These are phyloP conservation scores for Lamprotornis superbus DNA, from an alignment of 2,113 vertebrate species.

Conservation along the genomic window DNA sequence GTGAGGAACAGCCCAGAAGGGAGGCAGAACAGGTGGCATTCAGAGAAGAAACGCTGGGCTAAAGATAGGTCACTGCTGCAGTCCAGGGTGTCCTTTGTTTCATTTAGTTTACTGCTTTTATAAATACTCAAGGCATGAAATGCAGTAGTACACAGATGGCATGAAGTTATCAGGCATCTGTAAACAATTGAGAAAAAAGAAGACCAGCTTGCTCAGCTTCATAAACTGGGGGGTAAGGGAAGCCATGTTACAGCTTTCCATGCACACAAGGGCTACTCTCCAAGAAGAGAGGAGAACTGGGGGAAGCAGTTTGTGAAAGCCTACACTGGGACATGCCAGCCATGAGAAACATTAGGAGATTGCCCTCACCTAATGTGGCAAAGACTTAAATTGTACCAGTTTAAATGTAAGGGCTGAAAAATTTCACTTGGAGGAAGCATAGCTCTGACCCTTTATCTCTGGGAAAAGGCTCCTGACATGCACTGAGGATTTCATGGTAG, in stretches of 20 bases:
- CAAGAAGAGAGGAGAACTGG: not conserved
- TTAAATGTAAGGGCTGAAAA: not conserved
- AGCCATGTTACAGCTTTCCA: not conserved
- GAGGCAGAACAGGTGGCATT: not conserved
- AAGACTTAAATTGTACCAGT: not conserved
- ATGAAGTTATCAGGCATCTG: not conserved
- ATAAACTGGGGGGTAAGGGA: not conserved
- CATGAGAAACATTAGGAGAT: not conserved
- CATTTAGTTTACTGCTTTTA: not conserved
- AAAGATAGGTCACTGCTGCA: not conserved
- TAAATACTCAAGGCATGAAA: not conserved
- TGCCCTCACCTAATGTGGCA: not conserved
- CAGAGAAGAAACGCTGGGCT: not conserved
- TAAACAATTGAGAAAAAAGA: conserved; percentile 4
- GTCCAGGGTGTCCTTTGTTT: not conserved
- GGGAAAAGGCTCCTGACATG: not conserved
- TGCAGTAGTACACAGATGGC: not conserved
- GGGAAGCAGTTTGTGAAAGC: not conserved
- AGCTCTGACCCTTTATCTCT: not conserved
- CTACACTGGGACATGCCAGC: accelerated
- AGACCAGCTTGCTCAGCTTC: not conserved
- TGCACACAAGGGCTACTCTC: not conserved
- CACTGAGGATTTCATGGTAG: not conserved
- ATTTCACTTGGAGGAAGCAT: not conserved
- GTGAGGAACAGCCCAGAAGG: not conserved